Conservation (phyloP, 1,140 invertebrate species). For the Augochlora pura region DNA sequence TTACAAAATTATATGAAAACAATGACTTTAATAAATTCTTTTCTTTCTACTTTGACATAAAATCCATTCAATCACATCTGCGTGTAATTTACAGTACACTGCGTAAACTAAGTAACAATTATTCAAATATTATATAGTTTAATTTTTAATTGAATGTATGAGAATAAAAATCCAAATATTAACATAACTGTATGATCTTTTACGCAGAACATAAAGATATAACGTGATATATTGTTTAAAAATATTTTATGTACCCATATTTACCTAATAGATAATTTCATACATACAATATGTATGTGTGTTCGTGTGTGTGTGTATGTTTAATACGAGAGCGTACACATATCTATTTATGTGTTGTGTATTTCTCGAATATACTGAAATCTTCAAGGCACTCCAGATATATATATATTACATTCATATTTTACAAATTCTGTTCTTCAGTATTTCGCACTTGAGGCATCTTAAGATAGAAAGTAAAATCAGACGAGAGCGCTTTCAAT, state of each 20-base stretch:
- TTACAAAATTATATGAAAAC: conserved; percentile 2
- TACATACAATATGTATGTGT: conserved; percentile 46
- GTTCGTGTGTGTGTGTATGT: conserved; percentile 21
- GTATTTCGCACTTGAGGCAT: conserved; percentile 45
- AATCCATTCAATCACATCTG: conserved; percentile 7
- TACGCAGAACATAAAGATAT: conserved; percentile 49
- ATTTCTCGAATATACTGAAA: conserved; percentile 51
- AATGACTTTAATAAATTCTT: not conserved
- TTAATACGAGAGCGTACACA: conserved; percentile 32
- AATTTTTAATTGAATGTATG: conserved; percentile 48
- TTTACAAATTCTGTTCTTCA: conserved; percentile 76
- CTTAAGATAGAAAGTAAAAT: conserved; percentile 49
- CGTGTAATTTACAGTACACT: conserved; percentile 43
- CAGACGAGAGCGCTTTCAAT: conserved; percentile 36
- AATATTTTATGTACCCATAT: conserved; percentile 62
- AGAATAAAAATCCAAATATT: conserved; percentile 50
- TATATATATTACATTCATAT: conserved; percentile 79
- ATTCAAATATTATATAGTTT: conserved; percentile 38
- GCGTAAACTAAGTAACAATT: conserved; percentile 26
- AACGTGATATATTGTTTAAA: conserved; percentile 61
- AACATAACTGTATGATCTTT: conserved; percentile 46
- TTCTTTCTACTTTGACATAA: not conserved
- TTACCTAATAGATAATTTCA: conserved; percentile 60
- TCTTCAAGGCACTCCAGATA: conserved; percentile 67
- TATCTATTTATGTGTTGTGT: conserved; percentile 34